phyloP scores from a whole-genome alignment of 23 tunicate genomes.

The Ascidia mentula region DNA sequence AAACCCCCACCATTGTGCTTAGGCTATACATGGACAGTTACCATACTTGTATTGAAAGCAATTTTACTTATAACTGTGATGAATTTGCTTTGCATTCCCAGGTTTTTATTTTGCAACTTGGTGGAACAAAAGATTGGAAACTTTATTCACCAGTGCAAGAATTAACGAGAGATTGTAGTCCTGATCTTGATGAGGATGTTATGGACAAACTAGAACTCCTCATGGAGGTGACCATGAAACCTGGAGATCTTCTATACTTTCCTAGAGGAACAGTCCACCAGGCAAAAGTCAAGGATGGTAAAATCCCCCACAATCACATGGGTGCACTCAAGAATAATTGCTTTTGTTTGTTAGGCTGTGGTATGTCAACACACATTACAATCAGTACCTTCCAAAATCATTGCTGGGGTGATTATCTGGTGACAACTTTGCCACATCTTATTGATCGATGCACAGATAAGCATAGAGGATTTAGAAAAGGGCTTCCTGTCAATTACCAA shows the following conservation, averaged over 20 bases:
- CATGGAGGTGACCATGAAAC: conserved; percentile 30
- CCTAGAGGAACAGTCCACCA: conserved; percentile 72
- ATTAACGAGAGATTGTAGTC: conserved; percentile 42
- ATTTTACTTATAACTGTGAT: neutral
- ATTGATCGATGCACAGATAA: neutral
- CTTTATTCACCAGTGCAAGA: conserved; percentile 45
- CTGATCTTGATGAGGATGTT: conserved; percentile 26
- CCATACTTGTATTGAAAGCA: neutral
- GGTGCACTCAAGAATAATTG: too few relatives aligned
- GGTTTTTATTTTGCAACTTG: conserved; percentile 78
- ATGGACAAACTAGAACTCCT: conserved; percentile 26
- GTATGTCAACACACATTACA: conserved; percentile 57
- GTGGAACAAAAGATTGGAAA: conserved; percentile 63
- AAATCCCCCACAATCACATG: too few relatives aligned
- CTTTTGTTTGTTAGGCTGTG: conserved; percentile 59
- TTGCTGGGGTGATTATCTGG: conserved; percentile 43
- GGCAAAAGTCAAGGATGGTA: conserved; percentile 53
- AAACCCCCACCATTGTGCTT: neutral
- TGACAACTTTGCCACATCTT: conserved; percentile 14
- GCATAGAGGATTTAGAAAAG: conserved; percentile 22
- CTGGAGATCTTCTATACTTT: conserved; percentile 66
- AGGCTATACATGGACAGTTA: neutral
- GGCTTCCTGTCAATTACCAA: conserved; percentile 30
- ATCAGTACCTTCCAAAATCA: conserved; percentile 59
- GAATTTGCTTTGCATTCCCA: neutral